These are phyloP conservation scores for Pygmarrhopalites habei DNA, from an alignment of 1,140 invertebrate genomes.

Conservation along the genomic window DNA sequence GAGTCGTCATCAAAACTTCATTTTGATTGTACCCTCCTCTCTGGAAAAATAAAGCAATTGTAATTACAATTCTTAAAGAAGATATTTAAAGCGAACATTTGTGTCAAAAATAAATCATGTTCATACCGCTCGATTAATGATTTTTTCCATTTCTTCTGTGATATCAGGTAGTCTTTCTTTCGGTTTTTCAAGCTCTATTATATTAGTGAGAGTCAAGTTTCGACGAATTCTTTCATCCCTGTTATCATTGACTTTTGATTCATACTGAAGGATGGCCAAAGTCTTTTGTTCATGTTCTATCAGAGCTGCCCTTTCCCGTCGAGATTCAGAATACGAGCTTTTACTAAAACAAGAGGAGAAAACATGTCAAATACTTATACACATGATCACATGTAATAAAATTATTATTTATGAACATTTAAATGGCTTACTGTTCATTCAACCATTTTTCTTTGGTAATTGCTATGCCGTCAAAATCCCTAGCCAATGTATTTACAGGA, in stretches of 20 bases:
- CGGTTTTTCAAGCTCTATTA: slow-evolving; percentile 31
- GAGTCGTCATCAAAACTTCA: slow-evolving; percentile 50
- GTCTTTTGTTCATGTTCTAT: slow-evolving; percentile 18
- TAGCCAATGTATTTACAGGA: slow-evolving; percentile 13
- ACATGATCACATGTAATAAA: not conserved
- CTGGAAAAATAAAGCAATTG: not conserved
- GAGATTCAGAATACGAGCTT: not conserved
- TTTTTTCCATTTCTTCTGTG: slow-evolving; percentile 25
- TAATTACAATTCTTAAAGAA: too few species aligned
- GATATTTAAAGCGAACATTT: too few species aligned
- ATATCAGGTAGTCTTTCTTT: slow-evolving; percentile 18
- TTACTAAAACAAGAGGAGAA: not conserved
- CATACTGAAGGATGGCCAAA: slow-evolving; percentile 17
- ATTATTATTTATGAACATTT: not conserved
- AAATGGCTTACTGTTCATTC: not conserved
- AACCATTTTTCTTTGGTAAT: slow-evolving; percentile 4
- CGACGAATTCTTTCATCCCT: slow-evolving; percentile 13
- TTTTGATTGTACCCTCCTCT: not conserved
- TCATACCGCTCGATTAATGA: slow-evolving; percentile 31
- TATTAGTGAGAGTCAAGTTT: slow-evolving; percentile 30
- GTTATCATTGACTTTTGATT: slow-evolving; percentile 19
- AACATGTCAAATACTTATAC: not conserved
- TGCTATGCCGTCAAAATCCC: slow-evolving; percentile 15
- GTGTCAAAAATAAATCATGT: too few species aligned
- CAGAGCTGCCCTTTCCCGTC: not conserved